phyloP scores from a whole-genome alignment of 2,797 vertebrate species.

The Sus cebifrons region DNA sequence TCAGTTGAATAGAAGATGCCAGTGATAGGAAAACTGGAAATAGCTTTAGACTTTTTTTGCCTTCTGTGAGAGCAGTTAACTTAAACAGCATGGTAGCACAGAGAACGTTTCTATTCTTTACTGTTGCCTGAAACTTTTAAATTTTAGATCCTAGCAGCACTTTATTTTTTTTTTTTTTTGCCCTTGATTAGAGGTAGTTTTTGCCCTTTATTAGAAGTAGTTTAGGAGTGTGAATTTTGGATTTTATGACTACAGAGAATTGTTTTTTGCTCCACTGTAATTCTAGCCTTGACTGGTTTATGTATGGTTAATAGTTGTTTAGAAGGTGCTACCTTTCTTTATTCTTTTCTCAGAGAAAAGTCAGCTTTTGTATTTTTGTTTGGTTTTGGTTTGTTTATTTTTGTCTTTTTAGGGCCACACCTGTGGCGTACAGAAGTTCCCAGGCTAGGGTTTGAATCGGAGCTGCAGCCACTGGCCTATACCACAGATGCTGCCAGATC shows the following conservation, averaged over 20 bases:
- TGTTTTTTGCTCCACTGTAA: slow-evolving; percentile 39
- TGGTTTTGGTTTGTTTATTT: no score
- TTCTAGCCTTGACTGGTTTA: slow-evolving; percentile 59
- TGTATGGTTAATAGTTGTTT: slow-evolving; percentile 37
- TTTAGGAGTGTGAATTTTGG: slow-evolving; percentile 43
- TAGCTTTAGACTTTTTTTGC: slow-evolving; percentile 26
- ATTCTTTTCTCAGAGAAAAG: not conserved
- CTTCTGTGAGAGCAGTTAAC: not conserved
- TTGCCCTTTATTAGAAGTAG: not conserved
- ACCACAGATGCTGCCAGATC: no score
- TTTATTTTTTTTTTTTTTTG: not conserved
- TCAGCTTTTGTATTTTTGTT: not conserved
- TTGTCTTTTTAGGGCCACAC: no score
- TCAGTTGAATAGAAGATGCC: not conserved
- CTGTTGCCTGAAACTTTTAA: slow-evolving; percentile 31
- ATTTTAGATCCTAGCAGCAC: slow-evolving; percentile 35
- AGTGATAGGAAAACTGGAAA: not conserved
- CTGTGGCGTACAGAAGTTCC: no score
- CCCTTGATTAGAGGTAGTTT: slow-evolving; percentile 9
- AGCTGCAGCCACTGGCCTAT: no score
- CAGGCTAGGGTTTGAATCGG: no score
- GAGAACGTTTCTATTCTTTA: slow-evolving; percentile 46
- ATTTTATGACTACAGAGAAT: slow-evolving; percentile 45
- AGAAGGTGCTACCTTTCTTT: slow-evolving; percentile 41
- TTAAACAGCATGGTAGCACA: slow-evolving; percentile 29